Conservation (phyloP, 2,797 vertebrate species). For the Notolepis coatsorum region DNA sequence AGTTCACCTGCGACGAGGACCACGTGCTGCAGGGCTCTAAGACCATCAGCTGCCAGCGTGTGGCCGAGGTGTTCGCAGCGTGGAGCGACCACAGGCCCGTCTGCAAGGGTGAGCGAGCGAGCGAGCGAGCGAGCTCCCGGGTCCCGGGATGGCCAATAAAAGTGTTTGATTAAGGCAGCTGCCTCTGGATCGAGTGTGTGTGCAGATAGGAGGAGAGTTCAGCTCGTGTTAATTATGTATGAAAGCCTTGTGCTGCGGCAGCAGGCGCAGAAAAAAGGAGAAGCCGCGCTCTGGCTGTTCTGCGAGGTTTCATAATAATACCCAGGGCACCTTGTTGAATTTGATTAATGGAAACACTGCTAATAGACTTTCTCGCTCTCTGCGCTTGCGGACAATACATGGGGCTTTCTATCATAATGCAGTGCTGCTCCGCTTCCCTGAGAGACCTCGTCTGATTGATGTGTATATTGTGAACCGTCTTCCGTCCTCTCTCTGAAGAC, state of each 20-base stretch:
- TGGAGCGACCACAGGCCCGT: conserved; percentile 98
- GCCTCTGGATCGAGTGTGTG: conserved; percentile 66
- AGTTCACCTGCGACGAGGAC: conserved; percentile 96
- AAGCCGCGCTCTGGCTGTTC: conserved; percentile 46
- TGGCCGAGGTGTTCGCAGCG: conserved; percentile 97
- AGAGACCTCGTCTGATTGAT: too few relatives aligned
- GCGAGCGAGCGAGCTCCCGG: too few relatives aligned
- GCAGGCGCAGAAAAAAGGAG: neutral
- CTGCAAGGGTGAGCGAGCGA: conserved; percentile 95
- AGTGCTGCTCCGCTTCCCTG: too few relatives aligned
- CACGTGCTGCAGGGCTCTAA: conserved; percentile 98
- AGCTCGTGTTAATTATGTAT: conserved; percentile 79
- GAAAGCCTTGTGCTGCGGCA: conserved; percentile 56
- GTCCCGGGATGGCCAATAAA: too few relatives aligned
- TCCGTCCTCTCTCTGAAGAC: too few relatives aligned
- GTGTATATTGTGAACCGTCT: too few relatives aligned
- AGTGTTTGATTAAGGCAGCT: too few relatives aligned
- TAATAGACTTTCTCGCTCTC: conserved; percentile 59
- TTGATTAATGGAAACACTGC: conserved; percentile 71
- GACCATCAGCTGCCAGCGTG: conserved; percentile 96
- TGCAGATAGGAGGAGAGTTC: conserved; percentile 71
- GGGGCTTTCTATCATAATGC: too few relatives aligned
- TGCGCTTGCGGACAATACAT: too few relatives aligned
- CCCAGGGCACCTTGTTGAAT: conserved; percentile 67
- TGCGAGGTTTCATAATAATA: conserved; percentile 61